phyloP scores from a whole-genome alignment of 2,113 vertebrate species.

The Pycnonotus jocosus region DNA sequence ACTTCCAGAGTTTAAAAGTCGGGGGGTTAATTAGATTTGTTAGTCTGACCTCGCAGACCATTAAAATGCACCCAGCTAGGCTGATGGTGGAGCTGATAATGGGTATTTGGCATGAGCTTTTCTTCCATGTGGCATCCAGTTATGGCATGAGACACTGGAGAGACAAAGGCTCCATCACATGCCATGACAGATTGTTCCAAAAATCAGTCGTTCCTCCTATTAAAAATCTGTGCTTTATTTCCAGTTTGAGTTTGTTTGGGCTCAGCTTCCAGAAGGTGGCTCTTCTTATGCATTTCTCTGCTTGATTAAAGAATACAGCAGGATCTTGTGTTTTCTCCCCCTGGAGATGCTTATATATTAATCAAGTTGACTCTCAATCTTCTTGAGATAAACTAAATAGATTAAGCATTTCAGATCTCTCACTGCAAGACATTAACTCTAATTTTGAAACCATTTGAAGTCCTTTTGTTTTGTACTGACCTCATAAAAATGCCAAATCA shows the following conservation, averaged over 20 bases:
- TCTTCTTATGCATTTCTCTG: neutral
- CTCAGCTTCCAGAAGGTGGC: neutral
- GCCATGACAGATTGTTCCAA: neutral
- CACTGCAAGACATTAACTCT: neutral
- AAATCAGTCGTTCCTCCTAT: neutral
- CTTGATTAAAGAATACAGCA: neutral
- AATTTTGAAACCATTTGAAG: neutral
- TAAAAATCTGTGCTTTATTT: neutral
- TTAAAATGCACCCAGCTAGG: neutral
- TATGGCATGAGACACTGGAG: neutral
- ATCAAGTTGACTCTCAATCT: neutral
- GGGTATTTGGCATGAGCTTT: neutral
- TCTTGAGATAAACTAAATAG: neutral
- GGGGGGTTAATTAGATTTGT: neutral
- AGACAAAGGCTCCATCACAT: neutral
- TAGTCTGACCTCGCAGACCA: neutral
- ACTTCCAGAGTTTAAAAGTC: neutral
- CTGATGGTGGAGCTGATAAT: neutral
- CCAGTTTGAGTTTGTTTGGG: neutral
- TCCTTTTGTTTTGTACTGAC: neutral
- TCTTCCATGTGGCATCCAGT: neutral
- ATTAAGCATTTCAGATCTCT: neutral
- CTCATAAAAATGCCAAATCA: neutral
- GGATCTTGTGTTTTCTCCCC: neutral
- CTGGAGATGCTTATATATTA: neutral